Evolutionary conservation across 2,888 invertebrate genomes (phyloP), one percentile per base, ranked within the genome.

Genomic region (Drosophila birchii): DNA sequence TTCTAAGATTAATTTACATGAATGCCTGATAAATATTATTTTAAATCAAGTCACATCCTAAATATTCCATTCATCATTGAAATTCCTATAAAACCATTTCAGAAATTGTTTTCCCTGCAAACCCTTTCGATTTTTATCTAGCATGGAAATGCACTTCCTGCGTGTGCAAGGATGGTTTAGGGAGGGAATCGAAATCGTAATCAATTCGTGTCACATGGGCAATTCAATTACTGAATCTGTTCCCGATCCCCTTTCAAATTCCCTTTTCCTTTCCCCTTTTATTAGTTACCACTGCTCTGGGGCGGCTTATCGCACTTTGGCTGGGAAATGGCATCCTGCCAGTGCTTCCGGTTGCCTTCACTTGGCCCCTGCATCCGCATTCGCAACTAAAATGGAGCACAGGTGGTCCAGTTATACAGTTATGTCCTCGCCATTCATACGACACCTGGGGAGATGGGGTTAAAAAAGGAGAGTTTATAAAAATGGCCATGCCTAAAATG

Each of bases 191-290:
- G 61, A 77, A 75, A 67, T 67, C 57, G 56, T 76, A 80, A 72
- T 86, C 75, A 75, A 84, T 86, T 86, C 86, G 80, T 83, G 84
- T 84, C 86, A 81, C 86, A 83, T 78, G 49, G 72, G 75, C 81
- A 78, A 85, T 85, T 79, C 71, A 85, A 84, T 80, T 85, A 76
- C 67, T 49, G 38, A 82, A 78, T 71, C 62, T 57, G 62, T 38
- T 44, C 38, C 39, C 54, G 62, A 62, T 53, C 57, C 51, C 29
- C 29, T 29, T 26, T 29, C 20, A 1, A 32, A 34, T 51, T 51
- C 20, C 51, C 16, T 16, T 53, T 51, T 20, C 51, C 51, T 34
- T 63, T 54, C 68, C 66, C 49, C 23, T 54, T 57, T 44, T 39
- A 39, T 54, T 47, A 56, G 60, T 58, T 41, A 54, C 47, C 9